phyloP scores from a whole-genome alignment of 1,140 invertebrate species.

The Wiebesia pumilae region DNA sequence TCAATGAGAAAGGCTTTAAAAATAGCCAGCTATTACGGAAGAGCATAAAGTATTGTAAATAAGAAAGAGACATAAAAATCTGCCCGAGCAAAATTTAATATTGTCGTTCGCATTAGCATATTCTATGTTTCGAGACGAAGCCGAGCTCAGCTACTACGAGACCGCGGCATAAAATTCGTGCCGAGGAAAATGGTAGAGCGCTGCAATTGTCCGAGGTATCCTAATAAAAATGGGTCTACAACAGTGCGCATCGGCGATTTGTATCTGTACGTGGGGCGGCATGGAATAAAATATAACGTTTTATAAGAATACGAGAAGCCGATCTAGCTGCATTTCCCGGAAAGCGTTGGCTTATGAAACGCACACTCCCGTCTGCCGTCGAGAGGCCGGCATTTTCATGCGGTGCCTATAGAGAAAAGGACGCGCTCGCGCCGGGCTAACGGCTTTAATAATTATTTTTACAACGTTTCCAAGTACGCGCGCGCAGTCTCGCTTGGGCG shows the following conservation, averaged over 20 bases:
- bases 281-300: neutral
- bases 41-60: neutral
- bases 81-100: neutral
- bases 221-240: neutral
- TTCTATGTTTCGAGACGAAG: neutral
- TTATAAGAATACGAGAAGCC: neutral
- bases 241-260: neutral
- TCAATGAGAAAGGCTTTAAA: neutral
- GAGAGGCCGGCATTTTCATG: neutral
- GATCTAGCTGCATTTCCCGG: conserved; percentile 12
- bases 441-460: conserved; percentile 76
- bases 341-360: neutral
- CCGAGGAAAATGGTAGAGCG: neutral
- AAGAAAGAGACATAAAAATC: neutral
- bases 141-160: neutral
- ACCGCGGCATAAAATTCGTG: neutral
- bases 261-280: neutral
- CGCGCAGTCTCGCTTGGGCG: conserved; percentile 73
- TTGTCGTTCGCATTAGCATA: neutral
- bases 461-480: conserved; percentile 74
- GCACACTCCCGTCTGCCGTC: neutral
- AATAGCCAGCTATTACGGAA: neutral
- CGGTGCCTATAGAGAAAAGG: neutral
- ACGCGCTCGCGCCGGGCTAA: conserved; percentile 61
- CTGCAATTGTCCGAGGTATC: neutral